These are phyloP conservation scores for Drosophila greeni DNA, from an alignment of 2,888 invertebrate species.

Conservation along the genomic window DNA sequence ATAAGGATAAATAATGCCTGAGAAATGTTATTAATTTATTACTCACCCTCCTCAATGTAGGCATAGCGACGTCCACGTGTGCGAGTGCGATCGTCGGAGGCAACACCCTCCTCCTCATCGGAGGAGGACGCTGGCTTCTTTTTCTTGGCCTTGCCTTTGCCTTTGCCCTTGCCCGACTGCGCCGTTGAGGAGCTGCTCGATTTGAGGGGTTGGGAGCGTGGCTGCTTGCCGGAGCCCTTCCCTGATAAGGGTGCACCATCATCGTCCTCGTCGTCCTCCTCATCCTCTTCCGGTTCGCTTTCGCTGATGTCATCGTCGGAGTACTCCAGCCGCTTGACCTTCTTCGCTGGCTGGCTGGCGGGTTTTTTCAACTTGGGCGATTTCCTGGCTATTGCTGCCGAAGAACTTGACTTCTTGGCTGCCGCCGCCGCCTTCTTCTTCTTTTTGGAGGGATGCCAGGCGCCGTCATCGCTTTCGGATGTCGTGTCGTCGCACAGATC, in stretches of 20 bases:
- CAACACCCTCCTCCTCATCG: conserved; percentile 85
- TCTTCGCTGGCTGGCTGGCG: conserved; percentile 51
- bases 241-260: conserved; percentile 61
- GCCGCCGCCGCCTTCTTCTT: conserved; percentile 65
- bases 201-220: conserved; percentile 73
- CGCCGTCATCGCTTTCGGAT: conserved; percentile 77
- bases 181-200: conserved; percentile 80
- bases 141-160: conserved; percentile 68
- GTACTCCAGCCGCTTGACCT: conserved; percentile 72
- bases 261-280: conserved; percentile 80
- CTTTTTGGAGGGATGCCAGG: conserved; percentile 76
- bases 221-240: conserved; percentile 75
- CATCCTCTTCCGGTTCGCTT: conserved; percentile 83
- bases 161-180: conserved; percentile 47
- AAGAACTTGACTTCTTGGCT: conserved; percentile 54
- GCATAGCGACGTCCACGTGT: conserved; percentile 78
- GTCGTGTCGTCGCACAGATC: conserved; percentile 79
- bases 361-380: conserved; percentile 70
- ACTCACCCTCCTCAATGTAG: conserved; percentile 76
- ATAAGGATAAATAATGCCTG: too few relatives aligned
- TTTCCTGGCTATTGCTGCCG: conserved; percentile 62
- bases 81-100: conserved; percentile 79
- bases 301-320: conserved; percentile 76
- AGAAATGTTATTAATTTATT: background rate
- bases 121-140: conserved; percentile 67